Evolutionary conservation across 2,888 invertebrate genomes (phyloP).

Genomic region (Graphium colonna): DNA sequence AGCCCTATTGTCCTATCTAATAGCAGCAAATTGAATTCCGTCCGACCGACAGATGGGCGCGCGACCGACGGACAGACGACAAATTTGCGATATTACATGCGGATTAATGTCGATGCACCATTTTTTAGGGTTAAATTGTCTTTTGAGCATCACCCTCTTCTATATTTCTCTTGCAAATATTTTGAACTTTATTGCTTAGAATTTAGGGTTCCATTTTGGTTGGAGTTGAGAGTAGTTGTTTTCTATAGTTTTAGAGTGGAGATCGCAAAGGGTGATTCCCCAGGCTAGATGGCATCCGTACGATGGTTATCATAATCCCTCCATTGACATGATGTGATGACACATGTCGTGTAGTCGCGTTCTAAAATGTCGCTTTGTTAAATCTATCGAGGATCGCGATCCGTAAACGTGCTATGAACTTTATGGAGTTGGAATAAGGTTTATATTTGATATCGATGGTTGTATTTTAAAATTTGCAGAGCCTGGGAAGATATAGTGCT

Average conservation of each 20-base stretch:
- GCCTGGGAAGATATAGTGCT: constrained; percentile 60
- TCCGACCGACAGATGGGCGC: constrained; percentile 65
- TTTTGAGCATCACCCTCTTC: constrained; percentile 64
- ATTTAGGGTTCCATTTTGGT: neutral
- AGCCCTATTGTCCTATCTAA: constrained; percentile 47
- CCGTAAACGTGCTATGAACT: constrained; percentile 32
- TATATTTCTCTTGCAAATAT: constrained; percentile 28
- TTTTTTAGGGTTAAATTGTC: constrained; percentile 81
- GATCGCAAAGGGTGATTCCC: constrained; percentile 78
- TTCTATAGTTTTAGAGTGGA: constrained; percentile 49
- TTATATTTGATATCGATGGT: constrained; percentile 24
- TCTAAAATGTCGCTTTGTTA: constrained; percentile 72
- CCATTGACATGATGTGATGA: constrained; percentile 80
- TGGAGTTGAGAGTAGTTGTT: constrained; percentile 33
- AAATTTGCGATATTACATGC: constrained; percentile 79
- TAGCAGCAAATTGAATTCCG: constrained; percentile 68
- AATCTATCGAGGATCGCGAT: constrained; percentile 37
- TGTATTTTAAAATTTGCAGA: constrained; percentile 31
- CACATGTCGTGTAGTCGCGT: constrained; percentile 76
- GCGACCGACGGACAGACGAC: constrained; percentile 66
- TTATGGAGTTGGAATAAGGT: constrained; percentile 40
- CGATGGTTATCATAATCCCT: constrained; percentile 80
- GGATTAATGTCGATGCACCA: constrained; percentile 76
- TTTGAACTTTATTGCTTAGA: neutral
- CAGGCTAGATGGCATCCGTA: constrained; percentile 72